phyloP scores from a whole-genome alignment of 2,797 vertebrate species.

The Enteromius unitaeniatus region DNA sequence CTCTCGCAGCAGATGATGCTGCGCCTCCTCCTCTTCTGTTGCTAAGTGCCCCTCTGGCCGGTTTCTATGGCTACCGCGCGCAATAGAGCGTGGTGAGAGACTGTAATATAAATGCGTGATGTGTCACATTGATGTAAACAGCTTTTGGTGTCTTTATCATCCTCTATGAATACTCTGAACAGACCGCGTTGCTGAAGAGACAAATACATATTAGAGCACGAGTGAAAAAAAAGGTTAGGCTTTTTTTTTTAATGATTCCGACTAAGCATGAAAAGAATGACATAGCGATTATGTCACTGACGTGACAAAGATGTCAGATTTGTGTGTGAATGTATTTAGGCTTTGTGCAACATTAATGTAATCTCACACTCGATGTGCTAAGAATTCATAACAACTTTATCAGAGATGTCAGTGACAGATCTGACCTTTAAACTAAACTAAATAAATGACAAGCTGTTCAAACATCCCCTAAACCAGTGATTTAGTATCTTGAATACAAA shows the following conservation, averaged over 20 bases:
- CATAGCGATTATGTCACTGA: background rate
- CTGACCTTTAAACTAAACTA: background rate
- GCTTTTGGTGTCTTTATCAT: background rate
- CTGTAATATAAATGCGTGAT: conserved; percentile 56
- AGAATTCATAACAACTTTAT: no score
- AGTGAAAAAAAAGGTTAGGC: background rate
- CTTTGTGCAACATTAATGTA: background rate
- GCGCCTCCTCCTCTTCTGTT: conserved; percentile 65
- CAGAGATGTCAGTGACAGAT: background rate
- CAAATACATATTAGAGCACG: background rate
- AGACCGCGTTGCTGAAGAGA: background rate
- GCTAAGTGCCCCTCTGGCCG: conserved; percentile 75
- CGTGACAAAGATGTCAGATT: background rate
- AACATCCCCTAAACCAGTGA: background rate
- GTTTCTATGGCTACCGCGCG: conserved; percentile 76
- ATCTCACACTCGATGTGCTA: background rate
- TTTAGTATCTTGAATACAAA: background rate
- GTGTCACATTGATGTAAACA: conserved; percentile 59
- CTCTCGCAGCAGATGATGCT: conserved; percentile 50
- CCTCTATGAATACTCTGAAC: background rate
- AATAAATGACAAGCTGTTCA: background rate
- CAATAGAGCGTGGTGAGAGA: conserved; percentile 65
- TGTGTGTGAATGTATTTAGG: background rate
- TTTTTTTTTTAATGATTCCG: background rate
- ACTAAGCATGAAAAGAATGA: background rate